Base-by-base conservation (phyloP, 2,888 invertebrate species). In the Scaptomyza polygonia region DNA sequence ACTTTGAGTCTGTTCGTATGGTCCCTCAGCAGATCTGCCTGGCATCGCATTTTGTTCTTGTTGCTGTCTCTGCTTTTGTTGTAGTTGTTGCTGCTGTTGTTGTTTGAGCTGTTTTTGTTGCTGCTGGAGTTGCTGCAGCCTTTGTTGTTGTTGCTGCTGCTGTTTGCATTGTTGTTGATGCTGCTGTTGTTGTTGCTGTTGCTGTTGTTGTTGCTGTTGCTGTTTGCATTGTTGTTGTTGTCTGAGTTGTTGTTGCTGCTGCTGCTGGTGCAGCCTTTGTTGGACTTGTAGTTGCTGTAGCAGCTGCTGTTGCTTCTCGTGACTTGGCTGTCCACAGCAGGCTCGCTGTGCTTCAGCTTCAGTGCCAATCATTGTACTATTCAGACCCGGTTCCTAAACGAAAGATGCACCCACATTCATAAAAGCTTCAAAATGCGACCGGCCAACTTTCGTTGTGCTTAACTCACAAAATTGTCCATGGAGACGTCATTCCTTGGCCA, bases 281-380 rank as follows among this genome's bases (percentile, higher is more conserved):
- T n/a, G n/a, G n/a, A n/a, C n/a, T 21, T 21, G 21, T 3, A 2
- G 62, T 18, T 18, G 57, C 3, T 61, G n/a, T n/a, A n/a, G 48
- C 14, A 3, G 48, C 34, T 48, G 9, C 11, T 55, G 55, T 2
- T 27, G 18, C 18, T 55, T 34, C 6, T 25, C 39, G 4, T 57
- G 25, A 14, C 45, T 14, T 36, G 49, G 1, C 27, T 39, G 49
- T 7, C 3, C 27, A 14, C 44, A 25, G 42, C 8, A 16, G 6
- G 16, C 7, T 18, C n/a, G 16, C 66, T 40, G 49, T 5, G 25
- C 8, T 1, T 16, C 5, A 34, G 49, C n/a, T 40, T 25, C 6
- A 49, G 12, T 12, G 32, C 12, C 42, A 25, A 62, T 52, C 73
- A 51, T 73, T 2, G 78, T 76, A 65, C 79, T 78, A 55, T 78